phyloP scores from a whole-genome alignment of 2,888 invertebrate genomes.

The Pristionchus mayeri region DNA sequence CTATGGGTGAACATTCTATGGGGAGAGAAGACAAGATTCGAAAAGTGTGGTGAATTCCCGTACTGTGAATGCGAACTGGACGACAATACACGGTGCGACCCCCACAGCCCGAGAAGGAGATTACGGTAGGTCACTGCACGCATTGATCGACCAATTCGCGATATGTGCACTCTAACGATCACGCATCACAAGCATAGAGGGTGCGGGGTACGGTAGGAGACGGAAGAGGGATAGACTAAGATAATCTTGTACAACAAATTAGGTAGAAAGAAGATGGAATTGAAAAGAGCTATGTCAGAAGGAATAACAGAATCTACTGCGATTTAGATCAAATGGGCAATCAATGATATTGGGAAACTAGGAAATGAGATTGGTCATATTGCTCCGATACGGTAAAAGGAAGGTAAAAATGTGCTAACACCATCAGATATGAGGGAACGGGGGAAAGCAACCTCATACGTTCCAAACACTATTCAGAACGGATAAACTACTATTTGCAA shows the following conservation, averaged over 20 bases:
- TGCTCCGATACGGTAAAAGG: not conserved
- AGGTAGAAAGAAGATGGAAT: not conserved
- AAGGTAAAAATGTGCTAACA: not conserved
- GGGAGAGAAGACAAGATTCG: slow-evolving; percentile 26
- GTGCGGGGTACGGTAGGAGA: slow-evolving; percentile 18
- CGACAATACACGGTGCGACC: not conserved
- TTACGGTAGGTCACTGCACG: slow-evolving; percentile 13
- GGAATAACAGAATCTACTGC: not conserved
- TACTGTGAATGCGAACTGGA: not conserved
- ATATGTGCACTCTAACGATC: slow-evolving; percentile 36
- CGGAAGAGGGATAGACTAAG: slow-evolving; percentile 18
- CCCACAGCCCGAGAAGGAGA: not conserved
- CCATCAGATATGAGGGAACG: not conserved
- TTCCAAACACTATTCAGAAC: not conserved
- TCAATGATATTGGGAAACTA: not conserved
- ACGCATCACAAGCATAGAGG: slow-evolving; percentile 13
- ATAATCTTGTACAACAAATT: slow-evolving; percentile 36
- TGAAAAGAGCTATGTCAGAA: not conserved
- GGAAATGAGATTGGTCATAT: slow-evolving; percentile 1
- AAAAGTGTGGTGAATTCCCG: slow-evolving; percentile 11
- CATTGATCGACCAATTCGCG: slow-evolving; percentile 28
- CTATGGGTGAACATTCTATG: not conserved
- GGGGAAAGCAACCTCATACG: not conserved
- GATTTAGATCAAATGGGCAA: not conserved
- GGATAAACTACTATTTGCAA: not conserved